These are phyloP conservation scores for Solenodon paradoxus DNA, from an alignment of 2,113 vertebrate species.

Conservation along the genomic window DNA sequence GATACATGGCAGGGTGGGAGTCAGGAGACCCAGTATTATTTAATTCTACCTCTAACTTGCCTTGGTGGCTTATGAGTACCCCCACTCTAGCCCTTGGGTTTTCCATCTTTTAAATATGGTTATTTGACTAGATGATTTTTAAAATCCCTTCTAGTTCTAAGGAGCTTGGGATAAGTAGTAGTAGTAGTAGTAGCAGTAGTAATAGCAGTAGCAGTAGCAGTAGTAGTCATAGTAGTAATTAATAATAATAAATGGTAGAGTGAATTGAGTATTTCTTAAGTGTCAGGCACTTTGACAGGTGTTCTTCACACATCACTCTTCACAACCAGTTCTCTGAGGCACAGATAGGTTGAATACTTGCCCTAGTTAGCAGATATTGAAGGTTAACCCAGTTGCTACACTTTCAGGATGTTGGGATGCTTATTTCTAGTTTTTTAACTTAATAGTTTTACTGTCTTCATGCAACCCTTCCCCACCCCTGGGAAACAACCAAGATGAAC, in stretches of 20 bases:
- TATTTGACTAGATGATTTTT: neutral
- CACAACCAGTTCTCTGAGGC: neutral
- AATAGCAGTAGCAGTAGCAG: too few species aligned
- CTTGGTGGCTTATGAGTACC: neutral
- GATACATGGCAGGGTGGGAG: neutral
- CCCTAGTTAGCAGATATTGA: neutral
- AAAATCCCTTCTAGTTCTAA: neutral
- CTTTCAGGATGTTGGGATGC: neutral
- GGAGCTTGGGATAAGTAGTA: neutral
- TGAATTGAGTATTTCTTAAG: neutral
- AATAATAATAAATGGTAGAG: neutral
- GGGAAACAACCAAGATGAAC: too few species aligned
- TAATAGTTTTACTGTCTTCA: neutral
- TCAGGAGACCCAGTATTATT: neutral
- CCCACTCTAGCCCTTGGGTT: neutral
- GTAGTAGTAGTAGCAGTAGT: too few species aligned
- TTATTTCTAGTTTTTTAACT: neutral
- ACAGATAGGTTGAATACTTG: neutral
- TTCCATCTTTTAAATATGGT: constrained; percentile 12
- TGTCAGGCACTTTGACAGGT: neutral
- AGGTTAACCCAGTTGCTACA: neutral
- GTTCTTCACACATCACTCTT: neutral
- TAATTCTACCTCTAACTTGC: neutral
- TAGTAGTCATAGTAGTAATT: too few species aligned
- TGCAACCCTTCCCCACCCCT: neutral